A percentile compares a stretch with the other conserved stretches of the same genome.
These are phyloP conservation scores for Capricornis sumatraensis DNA, from an alignment of 2,113 vertebrate species.

Conservation along the genomic window DNA sequence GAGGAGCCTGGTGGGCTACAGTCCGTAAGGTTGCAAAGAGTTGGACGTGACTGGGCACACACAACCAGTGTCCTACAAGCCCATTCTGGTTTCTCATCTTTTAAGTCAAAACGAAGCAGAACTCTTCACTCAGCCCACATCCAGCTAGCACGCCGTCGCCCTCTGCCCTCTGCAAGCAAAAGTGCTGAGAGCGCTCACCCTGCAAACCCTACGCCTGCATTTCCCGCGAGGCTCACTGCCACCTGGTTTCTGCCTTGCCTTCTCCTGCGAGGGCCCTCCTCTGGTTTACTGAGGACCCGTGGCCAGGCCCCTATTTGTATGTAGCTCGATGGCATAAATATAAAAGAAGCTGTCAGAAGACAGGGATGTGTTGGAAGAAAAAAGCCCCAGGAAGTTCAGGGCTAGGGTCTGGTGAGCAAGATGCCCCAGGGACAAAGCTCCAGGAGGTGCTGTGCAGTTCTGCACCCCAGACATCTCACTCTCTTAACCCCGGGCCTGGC, in stretches of 20 bases:
- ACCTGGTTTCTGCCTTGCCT: background rate
- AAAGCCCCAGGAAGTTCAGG: background rate
- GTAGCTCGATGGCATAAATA: background rate
- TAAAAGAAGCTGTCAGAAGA: background rate
- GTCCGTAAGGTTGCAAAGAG: background rate
- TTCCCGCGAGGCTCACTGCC: background rate
- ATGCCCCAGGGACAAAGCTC: background rate
- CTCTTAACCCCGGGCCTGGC: background rate
- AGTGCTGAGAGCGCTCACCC: background rate
- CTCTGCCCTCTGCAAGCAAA: background rate
- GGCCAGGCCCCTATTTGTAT: background rate
- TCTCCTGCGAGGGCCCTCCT: background rate
- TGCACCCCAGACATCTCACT: background rate
- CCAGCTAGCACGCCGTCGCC: background rate
- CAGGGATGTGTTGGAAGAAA: background rate
- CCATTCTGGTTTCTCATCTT: background rate
- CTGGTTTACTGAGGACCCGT: background rate
- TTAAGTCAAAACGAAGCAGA: background rate
- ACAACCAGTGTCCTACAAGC: background rate
- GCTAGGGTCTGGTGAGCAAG: background rate
- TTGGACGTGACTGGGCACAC: background rate
- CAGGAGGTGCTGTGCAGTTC: background rate
- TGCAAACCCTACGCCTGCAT: fast-evolving
- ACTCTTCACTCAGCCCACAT: background rate
- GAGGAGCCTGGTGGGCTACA: background rate